Percentiles rank a stretch among this genome's conserved stretches.
phyloP scores from a whole-genome alignment of 2,888 invertebrate genomes.

The Tachina lurida region DNA sequence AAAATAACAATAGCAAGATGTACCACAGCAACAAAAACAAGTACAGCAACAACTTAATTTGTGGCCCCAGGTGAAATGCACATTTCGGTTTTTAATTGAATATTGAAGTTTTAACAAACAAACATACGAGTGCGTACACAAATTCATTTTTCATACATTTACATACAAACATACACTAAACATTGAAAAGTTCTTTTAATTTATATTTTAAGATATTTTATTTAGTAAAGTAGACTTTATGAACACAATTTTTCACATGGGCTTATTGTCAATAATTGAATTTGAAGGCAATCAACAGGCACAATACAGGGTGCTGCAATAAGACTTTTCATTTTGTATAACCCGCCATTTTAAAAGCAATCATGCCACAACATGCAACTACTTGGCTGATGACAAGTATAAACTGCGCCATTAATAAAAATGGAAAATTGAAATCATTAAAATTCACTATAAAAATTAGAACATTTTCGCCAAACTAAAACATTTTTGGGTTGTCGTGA shows the following conservation, averaged over 20 bases:
- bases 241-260: neutral
- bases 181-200: conserved; percentile 22
- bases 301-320: too few species aligned
- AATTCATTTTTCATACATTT: conserved; percentile 9
- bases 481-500: too few species aligned
- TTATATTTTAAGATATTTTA: neutral
- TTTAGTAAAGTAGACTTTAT: neutral
- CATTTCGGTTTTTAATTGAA: conserved; percentile 69
- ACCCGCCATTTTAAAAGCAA: too few species aligned
- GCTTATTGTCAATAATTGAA: neutral
- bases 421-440: too few species aligned
- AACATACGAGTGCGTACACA: neutral
- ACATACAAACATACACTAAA: neutral
- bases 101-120: conserved; percentile 64
- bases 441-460: too few species aligned
- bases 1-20: conserved; percentile 59
- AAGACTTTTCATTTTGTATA: too few species aligned
- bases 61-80: conserved; percentile 66
- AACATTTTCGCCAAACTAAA: too few species aligned
- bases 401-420: too few species aligned
- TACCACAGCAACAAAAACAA: conserved; percentile 39
- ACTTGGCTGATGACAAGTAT: too few species aligned
- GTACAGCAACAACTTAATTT: conserved; percentile 59
- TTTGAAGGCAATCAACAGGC: neutral
- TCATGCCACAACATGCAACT: too few species aligned